Evolutionary conservation across 2,113 vertebrate genomes (phyloP).

Genomic region (Theropithecus gelada): DNA sequence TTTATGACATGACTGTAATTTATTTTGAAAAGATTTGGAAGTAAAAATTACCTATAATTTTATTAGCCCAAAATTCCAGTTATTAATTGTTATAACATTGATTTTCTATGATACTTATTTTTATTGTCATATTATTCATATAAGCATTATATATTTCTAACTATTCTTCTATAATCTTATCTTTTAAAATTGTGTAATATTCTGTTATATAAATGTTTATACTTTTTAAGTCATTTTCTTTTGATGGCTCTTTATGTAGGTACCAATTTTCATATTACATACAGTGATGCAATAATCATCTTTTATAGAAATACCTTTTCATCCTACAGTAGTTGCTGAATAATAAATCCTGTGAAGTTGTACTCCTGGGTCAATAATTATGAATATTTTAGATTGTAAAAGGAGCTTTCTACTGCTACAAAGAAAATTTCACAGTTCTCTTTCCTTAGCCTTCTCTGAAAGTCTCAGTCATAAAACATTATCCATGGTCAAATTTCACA

Average conservation of each 20-base stretch:
- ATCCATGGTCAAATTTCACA: not conserved
- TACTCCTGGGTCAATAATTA: not conserved
- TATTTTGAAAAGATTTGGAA: not conserved
- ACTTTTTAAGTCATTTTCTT: not conserved
- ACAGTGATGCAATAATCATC: not conserved
- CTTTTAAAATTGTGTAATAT: not conserved
- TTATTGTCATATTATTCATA: not conserved
- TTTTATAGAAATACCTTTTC: not conserved
- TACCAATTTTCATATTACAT: not conserved
- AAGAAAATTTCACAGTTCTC: not conserved
- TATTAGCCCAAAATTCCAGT: not conserved
- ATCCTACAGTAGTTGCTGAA: not conserved
- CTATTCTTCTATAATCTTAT: not conserved
- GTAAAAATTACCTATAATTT: not conserved
- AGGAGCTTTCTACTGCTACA: not conserved
- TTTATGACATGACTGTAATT: not conserved
- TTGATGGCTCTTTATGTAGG: not conserved
- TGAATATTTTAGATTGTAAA: not conserved
- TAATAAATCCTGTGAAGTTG: not conserved
- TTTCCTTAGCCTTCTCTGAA: not conserved
- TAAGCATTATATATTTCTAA: not conserved
- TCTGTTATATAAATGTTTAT: not conserved
- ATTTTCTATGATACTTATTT: not conserved
- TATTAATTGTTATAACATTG: not conserved
- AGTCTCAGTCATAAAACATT: not conserved